phyloP scores from a whole-genome alignment of 2,888 invertebrate species.

The Eilema sororculum region DNA sequence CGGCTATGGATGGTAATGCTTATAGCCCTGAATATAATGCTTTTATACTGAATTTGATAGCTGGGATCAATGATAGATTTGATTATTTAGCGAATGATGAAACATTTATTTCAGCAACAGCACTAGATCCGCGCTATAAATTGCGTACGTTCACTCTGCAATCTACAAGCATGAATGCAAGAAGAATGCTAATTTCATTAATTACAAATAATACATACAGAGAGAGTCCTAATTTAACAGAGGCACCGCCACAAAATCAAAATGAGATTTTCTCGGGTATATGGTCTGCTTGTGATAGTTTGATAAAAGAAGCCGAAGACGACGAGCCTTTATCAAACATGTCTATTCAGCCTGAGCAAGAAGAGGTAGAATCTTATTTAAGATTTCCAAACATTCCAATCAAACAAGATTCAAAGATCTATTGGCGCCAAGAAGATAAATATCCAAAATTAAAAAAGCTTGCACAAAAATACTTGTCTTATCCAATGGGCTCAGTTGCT shows the following conservation, averaged over 20 bases:
- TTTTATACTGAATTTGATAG: slow-evolving; percentile 20
- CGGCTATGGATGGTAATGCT: slow-evolving; percentile 18
- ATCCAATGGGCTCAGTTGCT: slow-evolving; percentile 36
- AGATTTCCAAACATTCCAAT: slow-evolving; percentile 37
- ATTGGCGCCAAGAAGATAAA: slow-evolving; percentile 39
- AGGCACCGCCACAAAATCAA: slow-evolving; percentile 4
- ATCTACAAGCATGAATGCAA: slow-evolving; percentile 8
- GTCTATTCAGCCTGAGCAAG: slow-evolving; percentile 15
- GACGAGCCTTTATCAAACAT: slow-evolving; percentile 5
- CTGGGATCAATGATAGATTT: slow-evolving; percentile 38
- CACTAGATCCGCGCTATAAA: slow-evolving; percentile 37
- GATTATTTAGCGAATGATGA: slow-evolving; percentile 40
- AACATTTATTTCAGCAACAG: slow-evolving; percentile 41
- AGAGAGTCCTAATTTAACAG: slow-evolving; percentile 9
- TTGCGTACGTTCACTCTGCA: no score
- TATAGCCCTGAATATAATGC: slow-evolving; percentile 20
- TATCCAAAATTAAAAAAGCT: slow-evolving; percentile 37
- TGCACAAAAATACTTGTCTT: slow-evolving; percentile 32
- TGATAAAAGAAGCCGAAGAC: slow-evolving; percentile 12
- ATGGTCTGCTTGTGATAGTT: slow-evolving; percentile 6
- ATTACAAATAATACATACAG: slow-evolving; percentile 21
- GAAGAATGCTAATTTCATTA: slow-evolving; percentile 25
- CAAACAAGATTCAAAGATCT: slow-evolving; percentile 38
- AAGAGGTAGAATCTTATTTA: slow-evolving; percentile 35
- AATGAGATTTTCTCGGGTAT: slow-evolving; percentile 8